Percentiles rank a stretch among this genome's conserved stretches.
These are phyloP conservation scores for Esox niger DNA, from an alignment of 2,113 vertebrate genomes.

Conservation along the genomic window DNA sequence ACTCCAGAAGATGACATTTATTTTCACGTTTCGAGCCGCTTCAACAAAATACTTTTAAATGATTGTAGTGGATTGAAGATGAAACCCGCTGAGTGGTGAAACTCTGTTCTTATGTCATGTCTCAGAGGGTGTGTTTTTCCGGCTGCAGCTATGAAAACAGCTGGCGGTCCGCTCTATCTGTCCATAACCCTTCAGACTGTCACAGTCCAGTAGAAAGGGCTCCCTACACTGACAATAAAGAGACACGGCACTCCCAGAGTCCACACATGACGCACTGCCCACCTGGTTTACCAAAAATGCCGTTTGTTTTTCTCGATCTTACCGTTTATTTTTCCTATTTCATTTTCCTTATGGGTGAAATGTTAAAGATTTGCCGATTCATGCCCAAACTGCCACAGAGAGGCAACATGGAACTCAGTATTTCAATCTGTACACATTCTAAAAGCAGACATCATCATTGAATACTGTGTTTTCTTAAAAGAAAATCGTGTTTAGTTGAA, in stretches of 20 bases:
- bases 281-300: slow-evolving; percentile 3
- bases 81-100: slow-evolving; percentile 10
- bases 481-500: not conserved
- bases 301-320: too few species aligned
- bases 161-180: slow-evolving; percentile 32
- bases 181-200: slow-evolving; percentile 38
- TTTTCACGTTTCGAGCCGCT: too few species aligned
- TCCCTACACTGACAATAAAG: slow-evolving; percentile 53
- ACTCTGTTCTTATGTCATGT: slow-evolving; percentile 12
- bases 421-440: slow-evolving; percentile 7
- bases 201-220: slow-evolving; percentile 50
- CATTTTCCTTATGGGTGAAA: too few species aligned
- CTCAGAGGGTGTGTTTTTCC: slow-evolving; percentile 9
- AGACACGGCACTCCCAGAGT: slow-evolving; percentile 42
- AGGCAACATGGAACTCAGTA: slow-evolving; percentile 16
- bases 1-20: too few species aligned
- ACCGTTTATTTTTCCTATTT: too few species aligned
- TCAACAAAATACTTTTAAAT: too few species aligned
- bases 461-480: not conserved
- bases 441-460: not conserved
- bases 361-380: too few species aligned
- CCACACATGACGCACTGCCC: slow-evolving; percentile 21
- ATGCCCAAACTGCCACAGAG: slow-evolving; percentile 11
- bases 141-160: slow-evolving; percentile 60
- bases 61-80: not conserved